Evolutionary conservation across 2,888 invertebrate species (phyloP).

Genomic region (Miltochrista miniata): DNA sequence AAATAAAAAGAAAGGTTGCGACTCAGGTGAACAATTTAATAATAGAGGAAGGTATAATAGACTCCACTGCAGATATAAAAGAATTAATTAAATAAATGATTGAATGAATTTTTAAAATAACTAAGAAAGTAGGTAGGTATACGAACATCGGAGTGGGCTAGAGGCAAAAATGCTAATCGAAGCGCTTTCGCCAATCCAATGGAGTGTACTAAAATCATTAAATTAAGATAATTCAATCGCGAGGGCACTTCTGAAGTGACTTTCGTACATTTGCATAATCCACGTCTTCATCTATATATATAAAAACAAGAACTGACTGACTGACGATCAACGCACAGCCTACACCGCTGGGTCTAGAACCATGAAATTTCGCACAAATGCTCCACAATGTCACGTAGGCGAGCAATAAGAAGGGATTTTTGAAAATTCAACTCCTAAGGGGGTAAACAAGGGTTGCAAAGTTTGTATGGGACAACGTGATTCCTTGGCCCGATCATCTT

Average conservation of each 20-base stretch:
- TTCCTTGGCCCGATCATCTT: too few species aligned
- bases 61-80: conserved; percentile 14
- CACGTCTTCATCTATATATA: not conserved
- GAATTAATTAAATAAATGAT: conserved; percentile 17
- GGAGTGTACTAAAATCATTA: conserved; percentile 2
- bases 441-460: too few species aligned
- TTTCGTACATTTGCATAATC: conserved; percentile 4
- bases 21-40: too few species aligned
- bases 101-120: conserved; percentile 30
- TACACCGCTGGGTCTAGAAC: too few species aligned
- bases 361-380: too few species aligned
- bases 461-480: too few species aligned
- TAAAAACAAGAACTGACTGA: too few species aligned
- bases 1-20: too few species aligned
- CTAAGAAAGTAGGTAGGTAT: conserved; percentile 4
- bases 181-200: conserved; percentile 10
- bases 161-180: conserved; percentile 5
- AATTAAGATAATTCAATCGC: not conserved
- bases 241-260: not conserved
- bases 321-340: too few species aligned
- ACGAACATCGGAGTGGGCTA: conserved; percentile 10
- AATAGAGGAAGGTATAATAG: conserved; percentile 1
- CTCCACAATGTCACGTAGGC: too few species aligned
- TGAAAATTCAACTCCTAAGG: too few species aligned
- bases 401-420: too few species aligned